Evolutionary conservation across 2,113 vertebrate genomes (phyloP), one percentile per base, ranked within the genome.

Genomic region (Tupaia chinensis): DNA sequence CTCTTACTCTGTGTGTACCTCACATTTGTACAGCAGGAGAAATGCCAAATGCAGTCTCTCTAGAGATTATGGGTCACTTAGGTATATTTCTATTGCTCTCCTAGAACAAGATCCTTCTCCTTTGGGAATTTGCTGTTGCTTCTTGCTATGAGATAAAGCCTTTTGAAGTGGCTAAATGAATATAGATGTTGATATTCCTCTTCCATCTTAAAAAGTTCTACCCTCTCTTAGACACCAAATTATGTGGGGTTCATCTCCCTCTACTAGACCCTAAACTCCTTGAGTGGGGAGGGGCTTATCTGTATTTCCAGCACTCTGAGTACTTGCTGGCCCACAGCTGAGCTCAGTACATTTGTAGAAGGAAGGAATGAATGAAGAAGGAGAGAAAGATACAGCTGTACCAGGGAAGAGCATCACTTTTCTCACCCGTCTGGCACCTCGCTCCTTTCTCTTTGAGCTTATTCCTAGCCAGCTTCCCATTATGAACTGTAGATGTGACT

Each of bases 351-450:
- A 70, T 61, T 92, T 93, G 15, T 44, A 56, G n/a, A 91, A 94
- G 65, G 19, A 89, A 91, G 44, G 63, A 92, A 81, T 91, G 13
- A 85, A 84, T 77, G 84, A 96, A 65, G 84, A 96, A 65, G n/a
- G 80, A 82, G 61, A 73, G 61, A 79, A 77, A 78, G 77, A 65
- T 14, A 27, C 65, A 83, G 32, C 7, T 29, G 10, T 61, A 25
- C 13, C n/a, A 86, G n/a, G 22, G 91, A 77, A 72, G 86, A 72
- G 10, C 15, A 72, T 27, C 34, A 53, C 23, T 80, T 83, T 44
- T 17, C 44, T 53, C n/a, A 72, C 63, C 22, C 54, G 17, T 22
- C 9, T 1, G 1, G 7, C 60, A 16, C 19, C 25, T 25, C 19
- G 74, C 32, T 97, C 58, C 60, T 66, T 95, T 94, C 88, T 68